Conservation (phyloP, 2,113 vertebrate species). For the Plecturocebus donacophilus region DNA sequence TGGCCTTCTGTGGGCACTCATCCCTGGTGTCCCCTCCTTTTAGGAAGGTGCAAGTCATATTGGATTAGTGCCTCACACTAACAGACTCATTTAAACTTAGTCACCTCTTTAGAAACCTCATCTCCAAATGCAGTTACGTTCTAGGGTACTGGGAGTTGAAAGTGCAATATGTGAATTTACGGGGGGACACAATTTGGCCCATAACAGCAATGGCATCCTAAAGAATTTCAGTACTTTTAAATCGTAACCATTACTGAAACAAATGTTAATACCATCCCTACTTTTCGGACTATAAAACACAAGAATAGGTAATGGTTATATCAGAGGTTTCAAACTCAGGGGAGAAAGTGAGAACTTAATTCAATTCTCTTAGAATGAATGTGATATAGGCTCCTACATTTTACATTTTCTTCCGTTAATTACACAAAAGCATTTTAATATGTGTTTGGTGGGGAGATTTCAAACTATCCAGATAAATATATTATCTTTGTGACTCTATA, state of each 20-base stretch:
- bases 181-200: not conserved
- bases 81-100: not conserved
- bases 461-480: not conserved
- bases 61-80: not conserved
- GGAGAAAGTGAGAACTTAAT: not conserved
- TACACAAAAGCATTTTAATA: not conserved
- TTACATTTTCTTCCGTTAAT: slow-evolving; percentile 37
- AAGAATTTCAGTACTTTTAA: slow-evolving; percentile 20
- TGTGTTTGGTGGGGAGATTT: not conserved
- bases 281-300: not conserved
- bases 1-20: not conserved
- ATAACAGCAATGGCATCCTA: not conserved
- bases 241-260: not conserved
- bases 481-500: not conserved
- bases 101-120: not conserved
- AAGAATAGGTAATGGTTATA: not conserved
- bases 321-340: not conserved
- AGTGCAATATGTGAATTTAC: not conserved
- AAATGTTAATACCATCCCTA: not conserved
- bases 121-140: not conserved
- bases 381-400: not conserved
- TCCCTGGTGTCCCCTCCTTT: not conserved
- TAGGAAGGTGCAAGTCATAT: not conserved
- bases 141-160: not conserved
- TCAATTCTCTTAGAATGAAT: not conserved